Percentiles rank a stretch among this genome's conserved stretches.
Conservation (phyloP, 1,140 invertebrate species). For the Pantala flavescens region DNA sequence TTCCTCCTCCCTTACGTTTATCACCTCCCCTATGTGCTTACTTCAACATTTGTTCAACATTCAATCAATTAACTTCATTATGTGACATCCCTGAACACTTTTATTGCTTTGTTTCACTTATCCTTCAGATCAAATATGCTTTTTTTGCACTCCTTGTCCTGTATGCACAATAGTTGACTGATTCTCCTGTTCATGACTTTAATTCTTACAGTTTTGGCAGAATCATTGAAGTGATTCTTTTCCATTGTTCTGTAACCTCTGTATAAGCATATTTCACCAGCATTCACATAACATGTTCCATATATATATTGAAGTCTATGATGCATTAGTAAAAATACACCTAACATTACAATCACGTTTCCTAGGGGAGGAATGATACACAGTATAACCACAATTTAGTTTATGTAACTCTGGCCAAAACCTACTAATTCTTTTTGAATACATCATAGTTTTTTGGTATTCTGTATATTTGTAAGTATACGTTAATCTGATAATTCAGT, state of each 20-base stretch:
- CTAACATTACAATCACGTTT: not conserved
- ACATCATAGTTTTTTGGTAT: not conserved
- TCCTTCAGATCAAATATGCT: not conserved
- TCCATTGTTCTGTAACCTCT: not conserved
- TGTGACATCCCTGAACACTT: not conserved
- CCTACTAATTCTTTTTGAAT: not conserved
- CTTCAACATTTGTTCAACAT: not conserved
- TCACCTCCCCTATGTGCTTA: not conserved
- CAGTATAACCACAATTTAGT: not conserved
- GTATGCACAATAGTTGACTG: not conserved
- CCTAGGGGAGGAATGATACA: not conserved
- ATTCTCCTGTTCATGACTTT: not conserved
- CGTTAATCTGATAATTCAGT: not conserved
- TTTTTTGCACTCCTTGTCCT: not conserved
- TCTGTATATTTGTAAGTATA: not conserved
- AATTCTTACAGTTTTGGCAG: not conserved
- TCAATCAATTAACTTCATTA: not conserved
- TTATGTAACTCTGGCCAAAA: not conserved
- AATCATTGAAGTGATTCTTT: not conserved
- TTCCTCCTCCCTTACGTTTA: not conserved
- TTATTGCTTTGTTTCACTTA: slow-evolving; percentile 10
- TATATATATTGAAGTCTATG: not conserved
- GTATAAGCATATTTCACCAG: not conserved
- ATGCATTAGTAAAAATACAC: not conserved
- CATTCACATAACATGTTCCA: not conserved